Evolutionary conservation across 1,140 invertebrate species (phyloP), one percentile per base, ranked within the genome.

Genomic region (Orchestia grillus): DNA sequence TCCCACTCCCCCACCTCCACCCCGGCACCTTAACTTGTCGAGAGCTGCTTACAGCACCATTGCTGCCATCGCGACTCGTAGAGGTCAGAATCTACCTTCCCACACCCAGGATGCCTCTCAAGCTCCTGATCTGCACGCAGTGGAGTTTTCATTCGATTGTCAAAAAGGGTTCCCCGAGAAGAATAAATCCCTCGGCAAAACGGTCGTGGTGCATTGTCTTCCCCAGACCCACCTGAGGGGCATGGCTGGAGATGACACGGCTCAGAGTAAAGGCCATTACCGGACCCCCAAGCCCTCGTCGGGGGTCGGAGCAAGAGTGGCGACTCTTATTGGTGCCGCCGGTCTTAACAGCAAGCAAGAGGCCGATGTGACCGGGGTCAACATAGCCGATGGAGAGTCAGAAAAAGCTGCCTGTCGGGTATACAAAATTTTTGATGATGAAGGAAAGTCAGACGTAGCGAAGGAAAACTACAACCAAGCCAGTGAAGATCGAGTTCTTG

Each of bases 171-270:
- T 44, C 43, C 16, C 92, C 36, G 92, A 94, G 44, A 94, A 94
- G 92, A 94, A 94, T 44, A 94, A 94, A 47, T 94, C 92, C 41
- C 44, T 94, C 0, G 92, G 92, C 44, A 94, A 94, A 44, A 94
- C 44, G 19, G 43, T 94, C 6, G 92, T 94, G 44, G 92, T 94
- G 44, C 92, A 94, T n/a, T 45, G 92, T 47, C 44, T 94, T 40
- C 92, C 92, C 40, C 92, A 94, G 44, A 94, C 92, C 92, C 92
- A 94, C 44, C 44, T 45, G 36, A 23, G 44, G 19, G 92, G 47
- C 43, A 41, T 42, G 11, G 8, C 88, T 45, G 43, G 88, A 28
- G 44, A 94, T 0, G 8, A 45, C 0, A 94, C 44, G 92, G 43
- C 1, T 44, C 43, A 47, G 4, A 47, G 40, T n/a, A 44, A 47